Conservation (phyloP, 37 sponge, comb jelly and placozoan genomes). For the Amphimedon queenslandica region DNA sequence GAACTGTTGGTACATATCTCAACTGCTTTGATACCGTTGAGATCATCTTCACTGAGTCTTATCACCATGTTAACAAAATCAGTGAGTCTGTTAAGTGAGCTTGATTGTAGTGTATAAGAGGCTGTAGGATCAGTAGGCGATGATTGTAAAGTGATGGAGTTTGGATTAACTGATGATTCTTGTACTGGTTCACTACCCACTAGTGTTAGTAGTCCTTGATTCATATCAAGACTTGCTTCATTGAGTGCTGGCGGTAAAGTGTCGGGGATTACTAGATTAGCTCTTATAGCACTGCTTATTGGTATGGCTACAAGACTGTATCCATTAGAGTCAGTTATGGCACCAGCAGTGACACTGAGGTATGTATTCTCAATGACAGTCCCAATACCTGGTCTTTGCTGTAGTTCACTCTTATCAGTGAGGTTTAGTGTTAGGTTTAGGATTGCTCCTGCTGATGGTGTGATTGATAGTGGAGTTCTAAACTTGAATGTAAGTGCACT, state of each 20-base stretch:
- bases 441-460: constrained; percentile 48
- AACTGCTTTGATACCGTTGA: constrained; percentile 68
- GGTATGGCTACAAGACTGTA: constrained; percentile 41
- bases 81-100: constrained; percentile 33
- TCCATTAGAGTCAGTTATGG: constrained; percentile 61
- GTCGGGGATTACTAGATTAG: constrained; percentile 66
- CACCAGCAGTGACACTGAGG: constrained; percentile 52
- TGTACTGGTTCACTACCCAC: constrained; percentile 67
- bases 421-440: constrained; percentile 48
- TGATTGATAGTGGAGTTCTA: constrained; percentile 19
- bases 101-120: constrained; percentile 37
- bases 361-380: constrained; percentile 70
- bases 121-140: constrained; percentile 35
- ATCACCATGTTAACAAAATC: constrained; percentile 48
- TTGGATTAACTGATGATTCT: constrained; percentile 17
- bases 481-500: constrained; percentile 27
- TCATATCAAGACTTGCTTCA: constrained; percentile 63
- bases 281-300: constrained; percentile 43
- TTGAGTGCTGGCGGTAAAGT: constrained; percentile 51
- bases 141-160: constrained; percentile 67
- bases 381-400: constrained; percentile 62
- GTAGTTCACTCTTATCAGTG: constrained; percentile 58
- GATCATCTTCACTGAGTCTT: constrained; percentile 36
- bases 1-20: constrained; percentile 49
- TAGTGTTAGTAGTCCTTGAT: constrained; percentile 47